A percentile compares a stretch with the other conserved stretches of the same genome.
Conservation (phyloP, 2,113 vertebrate genomes). For the Albula glossodonta region DNA sequence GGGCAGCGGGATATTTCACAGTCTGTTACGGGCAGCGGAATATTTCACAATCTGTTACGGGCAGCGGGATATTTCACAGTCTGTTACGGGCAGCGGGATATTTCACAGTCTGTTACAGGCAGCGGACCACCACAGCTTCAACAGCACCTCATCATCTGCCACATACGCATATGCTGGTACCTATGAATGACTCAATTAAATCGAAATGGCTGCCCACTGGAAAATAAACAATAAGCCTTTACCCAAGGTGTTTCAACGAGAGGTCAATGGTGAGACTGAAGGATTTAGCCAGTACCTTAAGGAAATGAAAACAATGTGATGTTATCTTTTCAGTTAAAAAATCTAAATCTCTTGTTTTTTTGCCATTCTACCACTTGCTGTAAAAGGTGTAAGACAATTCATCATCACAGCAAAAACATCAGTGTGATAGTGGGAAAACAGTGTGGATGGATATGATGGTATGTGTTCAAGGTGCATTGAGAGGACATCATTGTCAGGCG, state of each 20-base stretch:
- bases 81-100: too few species aligned
- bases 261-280: neutral
- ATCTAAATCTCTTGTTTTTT: too few species aligned
- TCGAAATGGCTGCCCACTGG: neutral
- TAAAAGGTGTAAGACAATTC: neutral
- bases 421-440: neutral
- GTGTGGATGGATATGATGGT: neutral
- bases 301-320: neutral
- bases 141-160: neutral
- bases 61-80: too few species aligned
- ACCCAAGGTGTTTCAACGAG: neutral
- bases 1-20: too few species aligned
- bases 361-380: too few species aligned
- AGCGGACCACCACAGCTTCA: neutral
- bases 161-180: neutral
- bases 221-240: neutral
- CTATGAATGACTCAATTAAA: neutral
- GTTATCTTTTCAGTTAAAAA: too few species aligned
- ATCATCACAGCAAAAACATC: neutral
- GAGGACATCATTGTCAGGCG: neutral
- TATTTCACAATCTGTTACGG: too few species aligned
- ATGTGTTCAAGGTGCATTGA: neutral
- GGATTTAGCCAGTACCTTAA: neutral
- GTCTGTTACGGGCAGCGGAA: too few species aligned
- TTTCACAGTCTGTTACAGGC: too few species aligned